phyloP scores from a whole-genome alignment of 1,140 invertebrate species.

The Ceratina calcarata region DNA sequence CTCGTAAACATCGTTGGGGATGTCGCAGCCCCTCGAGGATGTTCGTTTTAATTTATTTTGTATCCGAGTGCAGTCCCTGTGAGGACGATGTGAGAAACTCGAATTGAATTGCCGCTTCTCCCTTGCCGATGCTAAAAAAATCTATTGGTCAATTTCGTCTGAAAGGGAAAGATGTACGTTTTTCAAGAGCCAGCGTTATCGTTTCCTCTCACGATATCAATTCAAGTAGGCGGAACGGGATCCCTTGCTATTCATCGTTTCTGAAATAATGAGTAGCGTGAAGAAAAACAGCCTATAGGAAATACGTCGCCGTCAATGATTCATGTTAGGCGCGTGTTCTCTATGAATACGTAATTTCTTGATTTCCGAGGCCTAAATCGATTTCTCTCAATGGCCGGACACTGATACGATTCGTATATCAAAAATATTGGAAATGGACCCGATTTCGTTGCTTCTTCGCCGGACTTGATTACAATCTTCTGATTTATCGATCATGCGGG shows the following conservation, averaged over 20 bases:
- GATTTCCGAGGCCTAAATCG: constrained; percentile 6
- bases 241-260: background rate
- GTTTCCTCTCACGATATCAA: background rate
- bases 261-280: background rate
- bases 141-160: background rate
- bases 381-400: background rate
- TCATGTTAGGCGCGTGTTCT: background rate
- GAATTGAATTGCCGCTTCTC: background rate
- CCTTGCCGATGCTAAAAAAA: background rate
- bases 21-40: too few species aligned
- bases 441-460: background rate
- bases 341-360: constrained; percentile 33
- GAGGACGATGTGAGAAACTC: background rate
- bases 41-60: background rate
- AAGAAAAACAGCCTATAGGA: background rate
- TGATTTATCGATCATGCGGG: constrained; percentile 10
- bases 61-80: background rate
- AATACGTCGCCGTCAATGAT: background rate
- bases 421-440: background rate
- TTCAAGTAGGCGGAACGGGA: background rate
- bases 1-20: too few species aligned
- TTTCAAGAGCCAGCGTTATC: background rate
- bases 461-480: background rate
- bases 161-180: background rate
- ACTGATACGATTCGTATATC: background rate